Evolutionary conservation across 30 jellyfish, hydroid and myxozoan genomes (phyloP).

Genomic region (Cassiopea andromeda): DNA sequence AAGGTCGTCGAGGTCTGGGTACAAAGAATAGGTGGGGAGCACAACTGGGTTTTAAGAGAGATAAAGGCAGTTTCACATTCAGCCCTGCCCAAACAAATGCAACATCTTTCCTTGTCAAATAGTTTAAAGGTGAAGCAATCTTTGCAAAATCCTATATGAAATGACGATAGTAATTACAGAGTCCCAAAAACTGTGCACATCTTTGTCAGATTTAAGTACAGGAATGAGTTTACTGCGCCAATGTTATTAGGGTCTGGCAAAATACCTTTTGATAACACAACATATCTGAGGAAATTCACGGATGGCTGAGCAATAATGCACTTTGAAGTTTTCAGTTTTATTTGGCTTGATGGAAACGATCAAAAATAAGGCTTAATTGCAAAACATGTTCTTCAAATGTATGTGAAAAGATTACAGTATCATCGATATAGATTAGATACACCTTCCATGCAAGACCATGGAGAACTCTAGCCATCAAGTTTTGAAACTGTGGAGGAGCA

Average conservation of each 20-base stretch:
- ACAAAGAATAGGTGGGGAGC: slow-evolving; percentile 50
- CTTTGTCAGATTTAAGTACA: slow-evolving; percentile 19
- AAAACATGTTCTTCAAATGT: slow-evolving; percentile 44
- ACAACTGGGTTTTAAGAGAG: not conserved
- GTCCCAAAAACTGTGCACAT: slow-evolving; percentile 35
- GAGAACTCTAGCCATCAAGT: slow-evolving; percentile 40
- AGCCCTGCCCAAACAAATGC: slow-evolving; percentile 29
- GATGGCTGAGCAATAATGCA: slow-evolving; percentile 17
- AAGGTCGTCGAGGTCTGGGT: slow-evolving; percentile 40
- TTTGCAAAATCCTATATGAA: slow-evolving; percentile 43
- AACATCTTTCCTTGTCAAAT: slow-evolving; percentile 26
- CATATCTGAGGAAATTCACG: slow-evolving; percentile 59
- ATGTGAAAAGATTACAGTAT: slow-evolving; percentile 46
- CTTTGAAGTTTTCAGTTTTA: slow-evolving; percentile 50
- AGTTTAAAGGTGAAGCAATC: slow-evolving; percentile 66
- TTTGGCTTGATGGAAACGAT: slow-evolving; percentile 33
- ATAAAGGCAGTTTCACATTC: slow-evolving; percentile 34
- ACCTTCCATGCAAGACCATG: slow-evolving; percentile 54
- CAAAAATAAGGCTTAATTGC: slow-evolving; percentile 45
- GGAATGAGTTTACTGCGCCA: slow-evolving; percentile 19
- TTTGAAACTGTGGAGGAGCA: slow-evolving; percentile 63
- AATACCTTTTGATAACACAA: slow-evolving; percentile 50
- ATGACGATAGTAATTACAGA: slow-evolving; percentile 46
- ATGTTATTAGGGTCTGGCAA: slow-evolving; percentile 54
- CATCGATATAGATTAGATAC: slow-evolving; percentile 61